Base-by-base conservation (phyloP, 2,797 vertebrate species). In the Sebastes umbrosus region DNA sequence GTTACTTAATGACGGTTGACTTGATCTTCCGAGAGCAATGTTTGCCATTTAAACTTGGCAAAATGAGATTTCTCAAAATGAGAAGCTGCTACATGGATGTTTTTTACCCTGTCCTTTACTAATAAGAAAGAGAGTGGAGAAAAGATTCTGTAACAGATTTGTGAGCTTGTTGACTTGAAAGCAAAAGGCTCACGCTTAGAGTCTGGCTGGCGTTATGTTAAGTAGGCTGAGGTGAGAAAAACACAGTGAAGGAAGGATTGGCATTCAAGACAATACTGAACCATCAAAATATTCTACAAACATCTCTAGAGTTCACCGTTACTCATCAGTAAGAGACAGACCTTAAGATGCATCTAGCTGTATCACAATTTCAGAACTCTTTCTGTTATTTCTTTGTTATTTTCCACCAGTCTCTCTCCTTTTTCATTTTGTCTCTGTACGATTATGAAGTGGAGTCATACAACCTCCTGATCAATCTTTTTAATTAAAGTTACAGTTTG, bases 31-130 rank as follows among this genome's bases (percentile, higher is more conserved):
- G 14, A 5, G 32, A 18, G 22, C 29, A 11, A 54, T 1, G 20
- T 73, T 84, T 73, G 57, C 54, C 58, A 39, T 73, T 75, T 60
- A 65, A 75, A 69, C 29, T 22, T 20, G 18, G 43, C 4, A 34
- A 16, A 32, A 10, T 43, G 39, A 43, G 24, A 52, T 20, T 69
- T 25, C 31, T 66, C 11, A 14, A 13, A 65, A 65, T 8, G 52
- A 46, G 52, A 65, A 57, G 22, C 69, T 67, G 46, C 65, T 24
- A 20, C 55, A 70, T 18, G 52, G 58, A 65, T 25, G 8, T 31
- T 39, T 77, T 57, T 52, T 20, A 29, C 58, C 12, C 13, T 39
- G 27, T 11, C 63, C 5, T 75, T 29, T 52, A 8, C 32, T 59
- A 36, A 20, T 50, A 58, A 66, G 54, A 73, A 12, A 65, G n/a